Base-by-base conservation (phyloP, 2,797 vertebrate species). In the Scleropages formosus region DNA sequence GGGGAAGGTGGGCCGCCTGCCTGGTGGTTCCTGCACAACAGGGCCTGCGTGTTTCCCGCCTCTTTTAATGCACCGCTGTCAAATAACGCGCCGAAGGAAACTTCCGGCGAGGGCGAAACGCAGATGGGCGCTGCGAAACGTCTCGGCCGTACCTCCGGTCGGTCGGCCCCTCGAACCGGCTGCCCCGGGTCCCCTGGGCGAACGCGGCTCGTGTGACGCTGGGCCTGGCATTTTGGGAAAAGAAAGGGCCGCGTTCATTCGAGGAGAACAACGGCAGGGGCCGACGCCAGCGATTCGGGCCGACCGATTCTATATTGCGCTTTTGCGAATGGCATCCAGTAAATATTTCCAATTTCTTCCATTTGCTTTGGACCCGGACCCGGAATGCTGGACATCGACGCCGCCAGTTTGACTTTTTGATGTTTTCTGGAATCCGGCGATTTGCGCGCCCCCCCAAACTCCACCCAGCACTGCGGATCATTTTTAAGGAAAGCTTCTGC, bases 121-220 rank as follows among this genome's bases (percentile, higher is more conserved):
- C 6, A 39, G 31, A 31, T 39, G 6, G 13, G 58, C 72, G 31
- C 62, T 44, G 4, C 10, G 63, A 66, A 62, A 63, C 59, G 63
- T 24, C 60, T 44, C 27, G 20, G 18, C 20, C 47, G 64, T 27
- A 53, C 15, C 26, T 65, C 66, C 49, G 66, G 75, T 39, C 2
- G 31, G 31, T 39, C 31, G 39, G n/a, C 51, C 20, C 26, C 49
- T n/a, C n/a, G n/a, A n/a, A n/a, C 63, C 63, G 76, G 76, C 71
- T 72, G 73, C 67, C 58, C 71, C 81, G 77, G 77, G 70, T 81
- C 77, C 78, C 77, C 71, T 68, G 78, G 74, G 72, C 80, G 80
- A 77, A 68, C 62, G 53, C 68, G 39, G 65, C 66, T 62, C 44
- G 39, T 62, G 60, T 79, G 77, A 81, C 31, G 60, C 47, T 70